A percentile compares a stretch with the other conserved stretches of the same genome.
Evolutionary conservation across 2,888 invertebrate genomes (phyloP).

Genomic region (Agrilus mali): DNA sequence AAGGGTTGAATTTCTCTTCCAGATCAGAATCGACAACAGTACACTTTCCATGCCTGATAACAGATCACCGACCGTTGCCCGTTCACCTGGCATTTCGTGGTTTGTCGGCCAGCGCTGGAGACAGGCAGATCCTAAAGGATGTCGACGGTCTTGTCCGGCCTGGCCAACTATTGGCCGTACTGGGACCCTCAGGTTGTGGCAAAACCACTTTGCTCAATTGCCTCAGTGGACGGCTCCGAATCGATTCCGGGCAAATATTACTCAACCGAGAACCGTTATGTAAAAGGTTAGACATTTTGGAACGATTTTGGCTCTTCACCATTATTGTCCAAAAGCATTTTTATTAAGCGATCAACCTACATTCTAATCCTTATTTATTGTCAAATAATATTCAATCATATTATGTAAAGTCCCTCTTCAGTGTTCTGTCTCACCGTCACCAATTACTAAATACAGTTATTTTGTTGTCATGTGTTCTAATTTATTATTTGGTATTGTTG

Average conservation of each 20-base stretch:
- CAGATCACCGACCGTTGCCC: slow-evolving; percentile 41
- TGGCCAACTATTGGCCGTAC: slow-evolving; percentile 66
- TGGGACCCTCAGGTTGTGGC: slow-evolving; percentile 70
- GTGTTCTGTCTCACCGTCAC: no score
- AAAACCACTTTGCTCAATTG: slow-evolving; percentile 69
- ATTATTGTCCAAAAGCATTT: neutral
- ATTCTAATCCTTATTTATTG: no score
- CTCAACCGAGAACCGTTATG: slow-evolving; percentile 29
- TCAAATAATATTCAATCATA: no score
- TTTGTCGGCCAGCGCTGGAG: slow-evolving; percentile 40
- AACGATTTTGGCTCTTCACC: no score
- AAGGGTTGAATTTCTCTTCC: no score
- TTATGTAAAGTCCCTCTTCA: no score
- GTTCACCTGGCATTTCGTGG: slow-evolving; percentile 55
- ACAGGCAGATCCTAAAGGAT: slow-evolving; percentile 50
- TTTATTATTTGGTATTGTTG: no score
- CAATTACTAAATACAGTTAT: no score
- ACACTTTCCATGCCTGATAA: slow-evolving; percentile 46
- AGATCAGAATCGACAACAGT: slow-evolving; percentile 47
- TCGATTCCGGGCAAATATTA: slow-evolving; percentile 47
- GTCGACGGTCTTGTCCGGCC: slow-evolving; percentile 63
- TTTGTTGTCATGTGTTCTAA: no score
- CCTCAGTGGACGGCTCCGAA: slow-evolving; percentile 55
- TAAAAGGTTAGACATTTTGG: slow-evolving; percentile 12
- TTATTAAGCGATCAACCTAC: no score